A percentile compares a stretch with the other conserved stretches of the same genome.
Evolutionary conservation across 2,888 invertebrate genomes (phyloP).

Genomic region (Nebria brevicollis): DNA sequence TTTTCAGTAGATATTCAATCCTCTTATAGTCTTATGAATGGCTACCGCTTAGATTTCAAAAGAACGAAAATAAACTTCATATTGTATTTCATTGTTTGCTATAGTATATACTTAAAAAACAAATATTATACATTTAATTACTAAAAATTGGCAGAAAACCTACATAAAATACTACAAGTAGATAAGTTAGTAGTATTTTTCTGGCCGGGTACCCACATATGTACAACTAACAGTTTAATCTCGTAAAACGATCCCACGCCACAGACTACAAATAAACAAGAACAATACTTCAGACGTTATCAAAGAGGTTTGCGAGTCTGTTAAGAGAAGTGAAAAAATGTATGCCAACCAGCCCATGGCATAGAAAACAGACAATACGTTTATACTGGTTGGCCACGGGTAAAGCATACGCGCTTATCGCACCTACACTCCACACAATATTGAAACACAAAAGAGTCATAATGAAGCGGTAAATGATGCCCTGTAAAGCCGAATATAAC

Average conservation of each 20-base stretch:
- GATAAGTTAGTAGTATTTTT: background rate
- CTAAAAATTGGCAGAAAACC: too few species aligned
- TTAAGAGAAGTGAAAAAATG: conserved; percentile 4
- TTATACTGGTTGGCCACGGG: background rate
- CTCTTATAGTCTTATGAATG: too few species aligned
- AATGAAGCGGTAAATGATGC: conserved; percentile 14
- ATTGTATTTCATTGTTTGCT: too few species aligned
- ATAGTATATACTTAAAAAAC: too few species aligned
- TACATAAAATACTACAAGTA: background rate
- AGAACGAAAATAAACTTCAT: too few species aligned
- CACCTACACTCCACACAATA: conserved; percentile 8
- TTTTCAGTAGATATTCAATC: too few species aligned
- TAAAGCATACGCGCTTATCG: conserved; percentile 18
- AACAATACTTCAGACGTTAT: conserved; percentile 36
- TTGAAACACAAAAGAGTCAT: conserved; percentile 33
- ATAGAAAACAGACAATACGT: conserved; percentile 23
- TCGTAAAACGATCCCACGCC: background rate
- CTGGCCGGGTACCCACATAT: background rate
- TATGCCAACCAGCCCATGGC: background rate
- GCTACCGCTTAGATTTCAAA: too few species aligned
- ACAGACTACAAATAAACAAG: conserved; percentile 31
- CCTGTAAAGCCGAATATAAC: background rate
- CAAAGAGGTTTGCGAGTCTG: conserved; percentile 13
- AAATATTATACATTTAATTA: too few species aligned
- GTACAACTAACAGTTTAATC: conserved; percentile 10